Evolutionary conservation across 2,797 vertebrate species (phyloP).

Genomic region (Meriones psammophilus): DNA sequence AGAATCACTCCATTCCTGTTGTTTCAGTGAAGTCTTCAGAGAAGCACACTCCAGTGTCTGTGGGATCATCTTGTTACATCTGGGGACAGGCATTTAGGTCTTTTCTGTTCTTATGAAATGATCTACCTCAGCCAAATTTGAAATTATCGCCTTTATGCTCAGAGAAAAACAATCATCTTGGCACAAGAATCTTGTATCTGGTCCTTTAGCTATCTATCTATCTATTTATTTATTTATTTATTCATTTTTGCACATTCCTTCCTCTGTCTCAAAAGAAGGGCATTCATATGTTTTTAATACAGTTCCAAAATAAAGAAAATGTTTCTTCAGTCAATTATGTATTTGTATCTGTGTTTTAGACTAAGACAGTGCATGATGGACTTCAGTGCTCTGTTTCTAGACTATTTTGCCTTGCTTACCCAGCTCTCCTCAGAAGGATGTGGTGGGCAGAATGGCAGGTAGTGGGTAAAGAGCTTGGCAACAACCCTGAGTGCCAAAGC

Average conservation of each 20-base stretch:
- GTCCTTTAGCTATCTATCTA: not conserved
- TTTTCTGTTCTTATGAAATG: constrained; percentile 80
- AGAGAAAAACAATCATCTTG: constrained; percentile 81
- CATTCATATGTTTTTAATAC: constrained; percentile 80
- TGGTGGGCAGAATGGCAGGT: constrained; percentile 32
- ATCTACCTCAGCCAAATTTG: constrained; percentile 83
- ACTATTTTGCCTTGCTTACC: not conserved
- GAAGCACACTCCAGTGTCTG: constrained; percentile 77
- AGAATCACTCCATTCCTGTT: constrained; percentile 70
- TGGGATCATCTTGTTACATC: constrained; percentile 85
- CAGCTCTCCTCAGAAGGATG: not conserved
- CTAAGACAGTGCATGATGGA: not conserved
- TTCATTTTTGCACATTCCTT: constrained; percentile 2
- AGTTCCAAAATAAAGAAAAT: constrained; percentile 80
- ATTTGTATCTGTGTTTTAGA: not conserved
- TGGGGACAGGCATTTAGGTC: constrained; percentile 81
- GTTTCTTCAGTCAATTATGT: not conserved
- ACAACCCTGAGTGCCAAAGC: not conserved
- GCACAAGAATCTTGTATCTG: constrained; percentile 51
- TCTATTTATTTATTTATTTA: too few relatives aligned
- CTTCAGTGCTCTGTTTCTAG: constrained; percentile 41
- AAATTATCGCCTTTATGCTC: constrained; percentile 81
- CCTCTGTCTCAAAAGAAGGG: constrained; percentile 69
- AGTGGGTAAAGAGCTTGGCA: constrained; percentile 45
- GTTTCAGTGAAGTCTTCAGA: constrained; percentile 64